Base-by-base conservation (phyloP, 2,797 vertebrate genomes). In the Anas bernieri region DNA sequence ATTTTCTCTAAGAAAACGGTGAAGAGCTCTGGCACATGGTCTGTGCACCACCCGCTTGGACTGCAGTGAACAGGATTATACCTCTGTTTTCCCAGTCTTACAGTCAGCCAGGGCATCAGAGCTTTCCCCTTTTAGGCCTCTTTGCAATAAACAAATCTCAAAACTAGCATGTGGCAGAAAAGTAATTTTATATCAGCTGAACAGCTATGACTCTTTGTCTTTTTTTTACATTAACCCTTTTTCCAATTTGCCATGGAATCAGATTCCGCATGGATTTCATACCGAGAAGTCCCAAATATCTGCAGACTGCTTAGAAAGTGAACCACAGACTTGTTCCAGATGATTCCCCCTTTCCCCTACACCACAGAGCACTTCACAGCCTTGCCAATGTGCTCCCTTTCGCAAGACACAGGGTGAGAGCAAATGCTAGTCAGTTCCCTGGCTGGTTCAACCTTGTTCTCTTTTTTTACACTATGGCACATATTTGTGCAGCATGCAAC, bases 381-480 rank as follows among this genome's bases (percentile, higher is more conserved):
- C 61, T 79, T 70, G 76, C 86, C 89, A 89, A n/a, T 22, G 28
- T 2, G 12, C 17, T 92, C 35, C 30, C 72, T 94, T 94, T 90
- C 9, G 8, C 91, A 96, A 94, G 78, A 82, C 1, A 0, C 48
- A 37, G 91, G 61, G 45, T 78, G 68, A 58, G 46, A 88, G 66
- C 66, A 83, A 81, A 88, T 12, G 6, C 33, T 88, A 3, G 48
- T 96, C 54, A 55, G 41, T 74, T 75, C 63, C 56, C 45, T 68
- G 37, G 33, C 50, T 83, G 20, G 13, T 88, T 93, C 39, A 92
- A 50, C 82, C 59, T 94, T 64, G 21, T 61, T 91, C 91, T 86
- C 59, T 46, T 95, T 96, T 75, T 90, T 93, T 76, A 81, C 66
- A 91, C 93, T 91, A 76, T 91, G 88, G 81, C 88, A 95, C 52